Base-by-base conservation (phyloP, 2,888 invertebrate species). In the Tachina lurida region DNA sequence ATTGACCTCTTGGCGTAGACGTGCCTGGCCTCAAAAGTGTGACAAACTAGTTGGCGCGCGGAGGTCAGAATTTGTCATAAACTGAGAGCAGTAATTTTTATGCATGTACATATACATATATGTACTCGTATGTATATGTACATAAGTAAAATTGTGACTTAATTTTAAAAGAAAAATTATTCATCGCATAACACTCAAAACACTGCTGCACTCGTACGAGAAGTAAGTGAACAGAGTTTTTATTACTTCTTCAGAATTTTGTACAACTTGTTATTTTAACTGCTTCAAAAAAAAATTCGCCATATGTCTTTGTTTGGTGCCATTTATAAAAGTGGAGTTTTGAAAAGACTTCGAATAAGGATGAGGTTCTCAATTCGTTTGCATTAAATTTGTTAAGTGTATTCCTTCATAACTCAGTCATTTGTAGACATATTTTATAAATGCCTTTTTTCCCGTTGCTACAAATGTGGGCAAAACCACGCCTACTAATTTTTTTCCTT, bases 1-100 rank as follows among this genome's bases (percentile, higher is more conserved):
- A 83, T 79, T 83, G 82, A 77, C 85, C 78, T 75, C 75, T 76
- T 65, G 75, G 65, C 70, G 77, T 60, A 74, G 49, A 81, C 81
- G 87, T 87, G 87, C 85, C 82, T 87, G 90, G 90, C 91, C 91
- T 90, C 88, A 90, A 90, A 86, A 91, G 91, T 91, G 91, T 91
- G 91, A 90, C 91, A 91, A 91, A 91, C 91, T 90, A 89, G 91
- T 91, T 89, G 73, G 80, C 83, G 79, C 73, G 83, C 86, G 76
- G 86, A 83, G 77, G 80, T 80, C 87, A 81, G 73, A 84, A 81
- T 77, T 65, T 47, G 81, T 78, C 78, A 84, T 87, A 81, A 84
- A 73, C 77, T 43, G 39, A 65, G 76, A 71, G 4, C 41, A 65
- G 54, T 41, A 39, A 49, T 12, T 58, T 9, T 2, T 58, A 10